Conservation (phyloP, 2,113 vertebrate genomes). For the Neotragus pygmaeus region DNA sequence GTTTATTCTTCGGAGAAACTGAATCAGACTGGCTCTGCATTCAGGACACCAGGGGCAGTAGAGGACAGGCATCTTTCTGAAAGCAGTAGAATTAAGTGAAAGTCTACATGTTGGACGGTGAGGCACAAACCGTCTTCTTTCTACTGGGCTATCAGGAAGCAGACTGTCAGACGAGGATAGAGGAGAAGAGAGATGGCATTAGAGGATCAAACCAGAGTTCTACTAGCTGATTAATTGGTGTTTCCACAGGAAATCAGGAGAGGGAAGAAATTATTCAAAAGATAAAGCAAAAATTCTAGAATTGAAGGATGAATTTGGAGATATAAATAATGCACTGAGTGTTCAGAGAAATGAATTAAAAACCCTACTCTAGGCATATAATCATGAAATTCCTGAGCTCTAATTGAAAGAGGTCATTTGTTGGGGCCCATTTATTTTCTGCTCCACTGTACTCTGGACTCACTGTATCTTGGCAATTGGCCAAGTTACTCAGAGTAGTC, state of each 20-base stretch:
- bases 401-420: not conserved
- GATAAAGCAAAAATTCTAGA: not conserved
- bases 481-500: not conserved
- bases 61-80: not conserved
- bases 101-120: not conserved
- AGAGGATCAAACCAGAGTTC: not conserved
- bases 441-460: not conserved
- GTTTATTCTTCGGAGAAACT: not conserved
- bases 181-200: not conserved
- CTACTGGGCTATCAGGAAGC: not conserved
- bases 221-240: not conserved
- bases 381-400: not conserved
- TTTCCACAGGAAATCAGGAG: not conserved
- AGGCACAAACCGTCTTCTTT: not conserved
- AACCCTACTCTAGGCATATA: not conserved
- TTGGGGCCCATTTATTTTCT: not conserved
- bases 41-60: not conserved
- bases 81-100: not conserved
- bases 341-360: not conserved
- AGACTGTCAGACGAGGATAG: not conserved
- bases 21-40: not conserved
- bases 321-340: not conserved
- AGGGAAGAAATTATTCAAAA: not conserved
- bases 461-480: not conserved
- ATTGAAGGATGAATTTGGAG: not conserved